These are phyloP conservation scores for Gopherus flavomarginatus DNA, from an alignment of 2,113 vertebrate species.

Conservation along the genomic window DNA sequence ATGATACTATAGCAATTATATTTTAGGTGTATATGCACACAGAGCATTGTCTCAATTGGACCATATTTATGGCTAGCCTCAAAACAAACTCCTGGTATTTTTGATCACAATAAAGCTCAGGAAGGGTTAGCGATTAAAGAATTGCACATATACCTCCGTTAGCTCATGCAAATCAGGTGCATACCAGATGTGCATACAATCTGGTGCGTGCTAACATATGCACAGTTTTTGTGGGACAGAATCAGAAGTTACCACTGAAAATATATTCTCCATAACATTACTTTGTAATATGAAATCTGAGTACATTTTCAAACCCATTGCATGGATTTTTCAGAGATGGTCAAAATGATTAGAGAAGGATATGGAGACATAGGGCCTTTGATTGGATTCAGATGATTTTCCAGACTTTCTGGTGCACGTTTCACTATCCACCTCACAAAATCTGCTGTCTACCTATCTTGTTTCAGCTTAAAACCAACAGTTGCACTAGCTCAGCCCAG, in stretches of 20 bases:
- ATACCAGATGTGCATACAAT: not conserved
- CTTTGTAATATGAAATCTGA: not conserved
- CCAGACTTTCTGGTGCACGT: not conserved
- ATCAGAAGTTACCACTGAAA: not conserved
- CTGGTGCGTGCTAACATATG: not conserved
- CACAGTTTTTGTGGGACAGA: not conserved
- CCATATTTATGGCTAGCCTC: not conserved
- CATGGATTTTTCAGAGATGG: conserved; percentile 8
- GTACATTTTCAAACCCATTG: not conserved
- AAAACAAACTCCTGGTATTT: not conserved
- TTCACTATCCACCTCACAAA: not conserved
- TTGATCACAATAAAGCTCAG: not conserved
- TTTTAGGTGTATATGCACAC: not conserved
- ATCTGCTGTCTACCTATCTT: not conserved
- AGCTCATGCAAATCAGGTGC: not conserved
- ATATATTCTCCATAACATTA: not conserved
- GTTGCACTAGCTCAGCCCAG: not conserved
- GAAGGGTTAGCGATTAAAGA: not conserved
- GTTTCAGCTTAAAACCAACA: not conserved
- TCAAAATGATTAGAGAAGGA: not conserved
- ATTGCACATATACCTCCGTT: not conserved
- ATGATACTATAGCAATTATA: not conserved
- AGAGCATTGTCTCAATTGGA: not conserved
- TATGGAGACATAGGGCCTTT: not conserved
- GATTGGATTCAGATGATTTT: not conserved